Evolutionary conservation across 2,888 invertebrate genomes (phyloP).

Genomic region (Ernsta delagoae): DNA sequence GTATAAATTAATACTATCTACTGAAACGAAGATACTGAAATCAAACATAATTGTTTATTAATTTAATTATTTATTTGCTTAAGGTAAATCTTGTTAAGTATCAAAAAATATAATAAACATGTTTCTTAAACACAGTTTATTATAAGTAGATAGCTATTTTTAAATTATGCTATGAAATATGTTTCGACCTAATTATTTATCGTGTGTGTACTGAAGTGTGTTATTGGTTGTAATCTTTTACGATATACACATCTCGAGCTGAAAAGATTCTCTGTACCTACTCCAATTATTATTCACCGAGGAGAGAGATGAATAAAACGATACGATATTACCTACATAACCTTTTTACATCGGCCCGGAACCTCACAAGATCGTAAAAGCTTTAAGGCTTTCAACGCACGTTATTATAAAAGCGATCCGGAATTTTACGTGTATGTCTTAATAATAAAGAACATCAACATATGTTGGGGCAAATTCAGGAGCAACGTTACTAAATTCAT

Average conservation of each 20-base stretch:
- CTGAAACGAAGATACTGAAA: too few relatives aligned
- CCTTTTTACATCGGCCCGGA: conserved; percentile 13
- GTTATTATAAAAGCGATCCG: conserved; percentile 4
- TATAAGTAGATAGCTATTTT: too few relatives aligned
- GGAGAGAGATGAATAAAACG: conserved; percentile 11
- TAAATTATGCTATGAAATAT: too few relatives aligned
- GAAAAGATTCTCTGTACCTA: conserved; percentile 3
- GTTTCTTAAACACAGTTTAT: too few relatives aligned
- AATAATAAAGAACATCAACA: conserved; percentile 24
- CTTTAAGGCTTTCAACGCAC: conserved; percentile 11
- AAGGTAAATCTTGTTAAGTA: too few relatives aligned
- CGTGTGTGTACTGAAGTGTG: background rate
- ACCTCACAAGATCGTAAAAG: conserved; percentile 22
- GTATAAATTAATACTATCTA: too few relatives aligned
- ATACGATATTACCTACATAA: conserved; percentile 18
- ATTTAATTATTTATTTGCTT: too few relatives aligned
- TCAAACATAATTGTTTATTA: too few relatives aligned
- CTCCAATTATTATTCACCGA: conserved; percentile 14
- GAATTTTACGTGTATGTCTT: conserved; percentile 22
- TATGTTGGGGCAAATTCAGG: conserved; percentile 37
- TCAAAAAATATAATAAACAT: too few relatives aligned
- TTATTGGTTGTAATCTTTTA: background rate
- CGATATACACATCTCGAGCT: background rate
- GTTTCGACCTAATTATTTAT: background rate
- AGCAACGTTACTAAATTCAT: conserved; percentile 58